Evolutionary conservation across 2,113 vertebrate genomes (phyloP).

Genomic region (Phasianus colchicus): DNA sequence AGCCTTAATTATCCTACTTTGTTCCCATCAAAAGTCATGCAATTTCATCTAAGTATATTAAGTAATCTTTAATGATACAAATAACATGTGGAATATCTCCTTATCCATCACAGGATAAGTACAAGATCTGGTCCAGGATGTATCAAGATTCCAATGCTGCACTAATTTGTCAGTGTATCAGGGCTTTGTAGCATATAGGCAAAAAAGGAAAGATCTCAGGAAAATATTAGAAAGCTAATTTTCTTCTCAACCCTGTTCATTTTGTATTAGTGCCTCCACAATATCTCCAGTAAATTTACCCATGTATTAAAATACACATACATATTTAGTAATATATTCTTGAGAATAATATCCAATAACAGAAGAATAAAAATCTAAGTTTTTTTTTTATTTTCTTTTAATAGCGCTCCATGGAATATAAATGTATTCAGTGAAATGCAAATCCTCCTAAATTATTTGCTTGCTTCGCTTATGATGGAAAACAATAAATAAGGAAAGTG

Average conservation of each 20-base stretch:
- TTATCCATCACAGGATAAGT: neutral
- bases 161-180: neutral
- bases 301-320: neutral
- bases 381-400: neutral
- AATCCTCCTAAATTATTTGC: neutral
- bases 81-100: neutral
- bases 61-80: neutral
- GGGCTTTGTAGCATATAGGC: neutral
- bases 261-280: neutral
- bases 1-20: neutral
- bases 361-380: neutral
- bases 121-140: neutral
- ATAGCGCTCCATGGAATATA: neutral
- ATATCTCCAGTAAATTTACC: neutral
- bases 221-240: neutral
- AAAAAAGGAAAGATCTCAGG: neutral
- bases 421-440: neutral
- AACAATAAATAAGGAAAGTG: neutral
- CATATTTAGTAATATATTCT: neutral
- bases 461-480: neutral
- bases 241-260: fast-evolving
- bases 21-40: neutral
- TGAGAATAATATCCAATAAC: neutral
- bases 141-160: neutral
- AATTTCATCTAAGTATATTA: neutral